Conservation (phyloP, 2,797 vertebrate genomes). For the Micromesistius poutassou region DNA sequence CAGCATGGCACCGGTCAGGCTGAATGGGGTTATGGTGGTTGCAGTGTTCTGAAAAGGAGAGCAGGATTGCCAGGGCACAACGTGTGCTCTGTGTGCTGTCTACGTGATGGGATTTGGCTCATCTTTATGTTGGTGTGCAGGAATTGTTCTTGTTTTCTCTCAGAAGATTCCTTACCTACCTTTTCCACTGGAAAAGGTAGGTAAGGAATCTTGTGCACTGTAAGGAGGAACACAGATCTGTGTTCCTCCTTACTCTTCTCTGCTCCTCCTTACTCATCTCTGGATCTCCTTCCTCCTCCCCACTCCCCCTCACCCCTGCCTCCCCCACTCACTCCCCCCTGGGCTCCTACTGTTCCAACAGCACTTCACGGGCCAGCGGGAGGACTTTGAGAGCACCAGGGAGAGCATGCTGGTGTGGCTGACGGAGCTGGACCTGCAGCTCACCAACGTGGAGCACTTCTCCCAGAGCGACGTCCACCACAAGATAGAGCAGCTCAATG, state of each 20-base stretch:
- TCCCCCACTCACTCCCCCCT: neutral
- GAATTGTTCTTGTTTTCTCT: neutral
- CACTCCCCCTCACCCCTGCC: neutral
- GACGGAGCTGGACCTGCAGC: slow-evolving; percentile 93
- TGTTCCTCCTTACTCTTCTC: neutral
- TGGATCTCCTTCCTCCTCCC: neutral
- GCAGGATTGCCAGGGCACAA: neutral
- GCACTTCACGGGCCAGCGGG: slow-evolving; percentile 89
- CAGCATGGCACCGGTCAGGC: too few relatives aligned
- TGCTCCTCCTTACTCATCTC: neutral
- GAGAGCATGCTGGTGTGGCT: slow-evolving; percentile 91
- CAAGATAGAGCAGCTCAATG: slow-evolving; percentile 91
- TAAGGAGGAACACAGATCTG: too few relatives aligned
- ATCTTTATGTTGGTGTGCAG: neutral
- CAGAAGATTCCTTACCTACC: neutral
- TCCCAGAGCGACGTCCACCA: slow-evolving; percentile 88
- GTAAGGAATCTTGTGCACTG: too few relatives aligned
- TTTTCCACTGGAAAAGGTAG: too few relatives aligned
- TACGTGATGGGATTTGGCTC: neutral
- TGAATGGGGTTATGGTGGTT: neutral
- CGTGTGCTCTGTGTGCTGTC: neutral
- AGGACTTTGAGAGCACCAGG: slow-evolving; percentile 88
- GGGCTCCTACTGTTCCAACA: slow-evolving; percentile 41
- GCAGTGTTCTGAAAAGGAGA: neutral
- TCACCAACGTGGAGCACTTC: slow-evolving; percentile 94